A percentile compares a stretch with the other conserved stretches of the same genome.
phyloP scores from a whole-genome alignment of 2,888 invertebrate species.

The Ommatoiulus sabulosus region DNA sequence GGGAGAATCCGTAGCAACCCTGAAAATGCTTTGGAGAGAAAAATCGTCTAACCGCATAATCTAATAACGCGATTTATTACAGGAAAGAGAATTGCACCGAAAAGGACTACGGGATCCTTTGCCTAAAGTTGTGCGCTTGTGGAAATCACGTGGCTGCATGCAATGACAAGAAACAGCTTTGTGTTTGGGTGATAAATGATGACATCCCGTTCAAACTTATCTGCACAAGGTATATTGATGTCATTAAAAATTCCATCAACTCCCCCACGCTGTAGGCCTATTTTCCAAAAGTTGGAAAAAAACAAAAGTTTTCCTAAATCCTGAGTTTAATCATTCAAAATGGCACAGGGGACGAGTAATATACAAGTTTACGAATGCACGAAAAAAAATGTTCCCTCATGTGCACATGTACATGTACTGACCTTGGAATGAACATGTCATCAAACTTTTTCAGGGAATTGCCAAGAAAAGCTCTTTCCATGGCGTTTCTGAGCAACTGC shows the following conservation, averaged over 20 bases:
- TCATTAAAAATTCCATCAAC: not conserved
- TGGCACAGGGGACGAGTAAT: too few species aligned
- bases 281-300: too few species aligned
- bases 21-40: too few species aligned
- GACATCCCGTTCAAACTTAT: not conserved
- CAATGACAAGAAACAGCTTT: conserved; percentile 59
- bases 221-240: conserved; percentile 28
- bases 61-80: not conserved
- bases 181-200: conserved; percentile 57
- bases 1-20: too few species aligned
- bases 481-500: conserved; percentile 70
- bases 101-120: conserved; percentile 2
- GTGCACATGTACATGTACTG: not conserved
- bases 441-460: conserved; percentile 51
- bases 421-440: not conserved
- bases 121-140: conserved; percentile 57
- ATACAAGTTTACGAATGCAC: too few species aligned
- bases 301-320: not conserved
- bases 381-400: too few species aligned
- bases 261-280: not conserved
- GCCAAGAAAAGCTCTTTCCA: conserved; percentile 75
- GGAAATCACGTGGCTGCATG: conserved; percentile 58
- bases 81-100: not conserved
- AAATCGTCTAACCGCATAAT: too few species aligned
- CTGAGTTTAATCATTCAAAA: not conserved